Conservation (phyloP, 2,888 invertebrate genomes). For the Pseudococcus jackbeardsleyi region DNA sequence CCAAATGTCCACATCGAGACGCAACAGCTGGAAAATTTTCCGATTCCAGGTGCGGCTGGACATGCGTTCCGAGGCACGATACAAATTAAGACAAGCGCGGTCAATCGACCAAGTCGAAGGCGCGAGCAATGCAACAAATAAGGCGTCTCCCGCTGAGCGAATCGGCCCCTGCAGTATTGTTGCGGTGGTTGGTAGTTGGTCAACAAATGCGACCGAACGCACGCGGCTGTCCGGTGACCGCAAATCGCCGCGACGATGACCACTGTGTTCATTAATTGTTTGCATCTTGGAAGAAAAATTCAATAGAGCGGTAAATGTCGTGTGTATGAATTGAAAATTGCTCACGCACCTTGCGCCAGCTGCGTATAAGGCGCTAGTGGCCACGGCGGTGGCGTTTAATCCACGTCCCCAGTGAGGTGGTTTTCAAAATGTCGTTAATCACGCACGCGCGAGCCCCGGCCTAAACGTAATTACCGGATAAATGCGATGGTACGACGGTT, state of each 20-base stretch:
- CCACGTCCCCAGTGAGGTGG: neutral
- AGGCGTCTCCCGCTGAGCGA: conserved; percentile 7
- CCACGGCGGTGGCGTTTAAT: neutral
- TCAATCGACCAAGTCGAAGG: conserved; percentile 57
- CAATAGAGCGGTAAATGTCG: conserved; percentile 40
- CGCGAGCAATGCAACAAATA: conserved; percentile 46
- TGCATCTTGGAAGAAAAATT: conserved; percentile 45
- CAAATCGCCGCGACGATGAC: conserved; percentile 36
- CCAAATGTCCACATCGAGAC: neutral
- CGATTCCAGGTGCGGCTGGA: conserved; percentile 46
- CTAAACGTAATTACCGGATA: neutral
- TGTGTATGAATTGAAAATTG: neutral
- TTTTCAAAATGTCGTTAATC: conserved; percentile 44
- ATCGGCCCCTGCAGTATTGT: neutral
- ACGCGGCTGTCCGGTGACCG: conserved; percentile 56
- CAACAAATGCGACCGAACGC: conserved; percentile 56
- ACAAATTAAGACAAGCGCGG: conserved; percentile 61
- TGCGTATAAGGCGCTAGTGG: conserved; percentile 20
- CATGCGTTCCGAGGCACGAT: neutral
- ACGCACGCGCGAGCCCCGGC: neutral
- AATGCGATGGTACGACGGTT: neutral
- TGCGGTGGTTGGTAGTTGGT: conserved; percentile 53
- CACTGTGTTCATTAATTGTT: conserved; percentile 19
- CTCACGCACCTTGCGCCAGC: conserved; percentile 15
- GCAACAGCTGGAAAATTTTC: conserved; percentile 56